Percentiles rank a stretch among this genome's conserved stretches.
phyloP scores from a whole-genome alignment of 2,888 invertebrate genomes.

The Isotomurus palustris region DNA sequence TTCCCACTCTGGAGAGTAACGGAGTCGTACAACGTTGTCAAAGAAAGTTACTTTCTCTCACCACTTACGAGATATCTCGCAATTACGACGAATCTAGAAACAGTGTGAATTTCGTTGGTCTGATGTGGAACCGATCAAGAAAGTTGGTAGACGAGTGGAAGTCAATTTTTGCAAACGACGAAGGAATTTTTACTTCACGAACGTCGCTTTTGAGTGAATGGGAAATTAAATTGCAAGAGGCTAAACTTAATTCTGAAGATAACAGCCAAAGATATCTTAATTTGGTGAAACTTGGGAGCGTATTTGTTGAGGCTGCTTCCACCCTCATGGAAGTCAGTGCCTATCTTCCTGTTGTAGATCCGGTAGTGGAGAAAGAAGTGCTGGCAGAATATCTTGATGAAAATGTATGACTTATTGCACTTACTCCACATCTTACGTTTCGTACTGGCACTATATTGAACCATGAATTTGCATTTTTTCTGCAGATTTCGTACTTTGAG shows the following conservation, averaged over 20 bases:
- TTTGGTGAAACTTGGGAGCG: conserved; percentile 25
- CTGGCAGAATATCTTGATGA: conserved; percentile 66
- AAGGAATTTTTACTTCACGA: conserved; percentile 5
- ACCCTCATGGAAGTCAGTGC: conserved; percentile 43
- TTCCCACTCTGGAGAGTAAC: conserved; percentile 1
- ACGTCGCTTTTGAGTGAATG: conserved; percentile 1
- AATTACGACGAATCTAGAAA: not conserved
- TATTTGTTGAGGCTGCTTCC: conserved; percentile 32
- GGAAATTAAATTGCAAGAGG: conserved; percentile 8
- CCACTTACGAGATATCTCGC: not conserved
- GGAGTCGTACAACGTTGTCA: not conserved
- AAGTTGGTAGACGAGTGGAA: not conserved
- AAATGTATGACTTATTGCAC: conserved; percentile 56
- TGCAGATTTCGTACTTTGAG: conserved; percentile 37
- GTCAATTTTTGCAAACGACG: conserved; percentile 15
- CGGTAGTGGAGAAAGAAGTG: conserved; percentile 69
- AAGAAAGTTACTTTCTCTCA: not conserved
- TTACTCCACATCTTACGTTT: not conserved
- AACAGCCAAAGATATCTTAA: not conserved
- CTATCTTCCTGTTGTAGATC: conserved; percentile 69
- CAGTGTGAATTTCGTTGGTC: not conserved
- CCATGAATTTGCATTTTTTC: not conserved
- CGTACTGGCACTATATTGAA: not conserved
- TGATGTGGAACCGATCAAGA: too few relatives aligned
- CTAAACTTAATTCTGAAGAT: conserved; percentile 5